Evolutionary conservation across 2,113 vertebrate species (phyloP), one percentile per base, ranked within the genome.

Genomic region (Otis tarda): DNA sequence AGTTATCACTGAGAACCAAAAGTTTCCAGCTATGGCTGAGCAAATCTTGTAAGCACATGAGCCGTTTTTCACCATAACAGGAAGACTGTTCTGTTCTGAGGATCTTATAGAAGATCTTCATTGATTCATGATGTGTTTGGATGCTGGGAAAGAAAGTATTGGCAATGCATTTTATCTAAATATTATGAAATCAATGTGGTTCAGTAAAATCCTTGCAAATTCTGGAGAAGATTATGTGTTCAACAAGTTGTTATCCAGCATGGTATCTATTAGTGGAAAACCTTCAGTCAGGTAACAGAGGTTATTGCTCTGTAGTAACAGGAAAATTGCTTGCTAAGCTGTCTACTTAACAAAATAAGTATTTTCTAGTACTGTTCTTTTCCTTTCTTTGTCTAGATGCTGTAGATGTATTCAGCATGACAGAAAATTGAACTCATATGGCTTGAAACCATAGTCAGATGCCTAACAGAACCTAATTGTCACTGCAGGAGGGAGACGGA

Each of bases 41-140:
- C 75, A 61, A 61, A n/a, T 27, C 35, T 52, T 30, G 7, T 63
- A 24, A 65, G 27, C n/a, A 5, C 0, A 0, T 6, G 45, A 91
- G 37, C 50, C 1, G 1, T 10, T 7, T 85, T 52, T 37, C 1
- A 0, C 41, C 50, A 10, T 33, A 31, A 9, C 14, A 28, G 41
- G 16, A 71, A 19, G 33, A 15, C 47, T 57, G 23, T 39, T 65
- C 31, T 1, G 1, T n/a, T 82, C 2, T 1, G 2, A n/a, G 37
- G 27, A 28, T 39, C 4, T 31, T 43, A 27, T 2, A n/a, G 53
- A 47, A 69, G 12, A n/a, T 70, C 39, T 22, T 76, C 2, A 0
- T 2, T 68, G 65, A 16, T 49, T 76, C 35, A 4, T 4, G 0
- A 11, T 5, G 10, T 41, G 57, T 68, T 75, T 75, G 35, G 89